Conservation (phyloP, 2,888 invertebrate genomes). For the Tyria jacobaeae region DNA sequence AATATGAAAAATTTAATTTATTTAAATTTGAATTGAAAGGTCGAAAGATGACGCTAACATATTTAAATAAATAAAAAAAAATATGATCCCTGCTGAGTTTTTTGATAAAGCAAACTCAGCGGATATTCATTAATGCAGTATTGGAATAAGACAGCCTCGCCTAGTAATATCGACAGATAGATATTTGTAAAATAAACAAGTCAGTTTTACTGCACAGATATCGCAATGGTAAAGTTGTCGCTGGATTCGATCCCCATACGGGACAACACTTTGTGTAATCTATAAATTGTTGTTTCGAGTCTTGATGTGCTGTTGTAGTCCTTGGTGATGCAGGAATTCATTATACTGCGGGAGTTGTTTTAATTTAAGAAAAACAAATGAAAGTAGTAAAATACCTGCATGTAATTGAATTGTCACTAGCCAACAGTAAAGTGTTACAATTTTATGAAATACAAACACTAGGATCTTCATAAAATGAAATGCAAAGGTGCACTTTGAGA, state of each 20-base stretch:
- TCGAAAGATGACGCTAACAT: conserved; percentile 31
- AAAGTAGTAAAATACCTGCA: no score
- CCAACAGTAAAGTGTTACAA: conserved; percentile 4
- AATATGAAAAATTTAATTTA: conserved; percentile 44
- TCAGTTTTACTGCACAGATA: no score
- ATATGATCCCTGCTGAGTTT: conserved; percentile 31
- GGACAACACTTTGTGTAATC: no score
- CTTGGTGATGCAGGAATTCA: no score
- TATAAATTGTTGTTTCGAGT: no score
- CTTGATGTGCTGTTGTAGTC: no score
- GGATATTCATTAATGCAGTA: conserved; percentile 10
- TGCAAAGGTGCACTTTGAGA: conserved; percentile 33
- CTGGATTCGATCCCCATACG: no score
- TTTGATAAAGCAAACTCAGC: conserved; percentile 18
- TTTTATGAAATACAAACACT: conserved; percentile 21
- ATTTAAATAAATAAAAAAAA: conserved; percentile 34
- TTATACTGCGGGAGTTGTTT: no score
- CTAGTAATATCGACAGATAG: conserved; percentile 1
- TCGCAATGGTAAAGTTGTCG: no score
- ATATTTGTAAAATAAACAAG: neutral
- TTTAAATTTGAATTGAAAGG: conserved; percentile 26
- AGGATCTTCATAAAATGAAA: conserved; percentile 26
- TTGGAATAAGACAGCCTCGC: conserved; percentile 14
- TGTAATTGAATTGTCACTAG: neutral
- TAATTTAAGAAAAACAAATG: no score